phyloP scores from a whole-genome alignment of 2,797 vertebrate genomes.

The Muraenolepis orangiensis region DNA sequence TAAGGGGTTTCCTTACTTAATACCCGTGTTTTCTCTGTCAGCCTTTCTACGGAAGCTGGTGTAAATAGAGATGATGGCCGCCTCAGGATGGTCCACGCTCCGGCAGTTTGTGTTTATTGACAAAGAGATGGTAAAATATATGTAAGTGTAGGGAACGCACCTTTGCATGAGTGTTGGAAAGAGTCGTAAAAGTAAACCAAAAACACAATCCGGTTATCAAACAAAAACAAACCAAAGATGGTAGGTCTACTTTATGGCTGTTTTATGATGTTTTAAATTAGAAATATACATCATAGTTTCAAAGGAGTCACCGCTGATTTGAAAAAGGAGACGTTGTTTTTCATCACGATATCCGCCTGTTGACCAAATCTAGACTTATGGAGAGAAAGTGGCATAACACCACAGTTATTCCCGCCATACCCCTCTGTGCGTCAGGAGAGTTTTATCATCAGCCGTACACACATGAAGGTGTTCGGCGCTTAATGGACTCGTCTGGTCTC shows the following conservation, averaged over 20 bases:
- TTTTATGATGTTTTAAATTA: not conserved
- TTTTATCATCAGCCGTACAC: slow-evolving; percentile 70
- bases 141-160: not conserved
- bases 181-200: not conserved
- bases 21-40: not conserved
- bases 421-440: slow-evolving; percentile 63
- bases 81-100: not conserved
- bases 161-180: not conserved
- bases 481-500: slow-evolving; percentile 77
- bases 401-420: slow-evolving; percentile 57
- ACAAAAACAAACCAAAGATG: not conserved
- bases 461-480: slow-evolving; percentile 73
- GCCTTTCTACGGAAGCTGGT: not conserved
- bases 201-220: not conserved
- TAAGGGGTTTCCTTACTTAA: not conserved
- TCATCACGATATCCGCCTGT: not conserved
- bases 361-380: not conserved
- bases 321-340: not conserved
- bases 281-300: not conserved
- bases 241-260: not conserved
- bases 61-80: not conserved
- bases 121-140: not conserved
- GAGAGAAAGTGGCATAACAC: slow-evolving; percentile 58
- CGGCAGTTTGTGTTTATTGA: not conserved
- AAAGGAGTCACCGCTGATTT: not conserved